Conservation (phyloP, 2,113 vertebrate genomes). For the Brachionichthys hirsutus region DNA sequence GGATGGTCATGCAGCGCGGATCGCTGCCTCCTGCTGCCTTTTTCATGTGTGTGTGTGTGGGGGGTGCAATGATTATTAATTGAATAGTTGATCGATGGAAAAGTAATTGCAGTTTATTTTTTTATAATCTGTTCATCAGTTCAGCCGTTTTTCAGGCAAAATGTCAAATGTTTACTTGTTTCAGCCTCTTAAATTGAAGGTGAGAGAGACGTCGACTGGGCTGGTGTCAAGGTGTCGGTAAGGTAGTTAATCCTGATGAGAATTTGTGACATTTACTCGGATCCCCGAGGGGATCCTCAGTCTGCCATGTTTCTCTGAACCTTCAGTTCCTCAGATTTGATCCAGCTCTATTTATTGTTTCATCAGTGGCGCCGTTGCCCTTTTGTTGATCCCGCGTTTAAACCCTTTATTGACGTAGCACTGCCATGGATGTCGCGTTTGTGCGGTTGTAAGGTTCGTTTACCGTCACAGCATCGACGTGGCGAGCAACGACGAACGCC, state of each 20-base stretch:
- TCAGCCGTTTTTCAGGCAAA: no score
- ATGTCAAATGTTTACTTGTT: no score
- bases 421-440: background rate
- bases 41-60: no score
- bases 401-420: background rate
- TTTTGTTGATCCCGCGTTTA: background rate
- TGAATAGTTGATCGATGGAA: background rate
- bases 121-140: no score
- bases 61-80: background rate
- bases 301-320: background rate
- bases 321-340: background rate
- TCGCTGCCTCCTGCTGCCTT: slow-evolving; percentile 2
- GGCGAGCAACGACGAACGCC: slow-evolving; percentile 57
- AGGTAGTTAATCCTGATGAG: no score
- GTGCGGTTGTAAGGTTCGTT: slow-evolving; percentile 5
- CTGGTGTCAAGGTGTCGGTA: no score
- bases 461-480: slow-evolving; percentile 34
- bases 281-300: no score
- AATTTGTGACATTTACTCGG: no score
- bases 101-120: no score
- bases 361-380: slow-evolving; percentile 1
- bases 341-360: background rate
- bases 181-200: no score
- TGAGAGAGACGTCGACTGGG: no score
- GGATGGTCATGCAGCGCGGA: slow-evolving; percentile 6